These are phyloP conservation scores for Cygnus buccinator DNA, from an alignment of 2,113 vertebrate genomes.

Conservation along the genomic window DNA sequence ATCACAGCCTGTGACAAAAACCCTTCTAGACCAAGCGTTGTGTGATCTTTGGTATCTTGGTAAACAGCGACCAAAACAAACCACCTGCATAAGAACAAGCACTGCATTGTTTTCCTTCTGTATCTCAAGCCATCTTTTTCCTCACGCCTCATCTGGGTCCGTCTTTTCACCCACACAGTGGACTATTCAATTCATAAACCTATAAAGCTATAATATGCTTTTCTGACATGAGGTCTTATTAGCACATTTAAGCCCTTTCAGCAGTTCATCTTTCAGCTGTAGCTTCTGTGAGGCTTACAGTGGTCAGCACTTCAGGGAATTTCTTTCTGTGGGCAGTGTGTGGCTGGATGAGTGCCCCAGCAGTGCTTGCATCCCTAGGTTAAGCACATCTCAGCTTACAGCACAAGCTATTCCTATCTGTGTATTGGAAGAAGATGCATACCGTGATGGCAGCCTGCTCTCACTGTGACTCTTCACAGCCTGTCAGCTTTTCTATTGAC, in stretches of 20 bases:
- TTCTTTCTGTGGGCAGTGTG: neutral
- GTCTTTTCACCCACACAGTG: neutral
- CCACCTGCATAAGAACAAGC: neutral
- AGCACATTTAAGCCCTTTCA: neutral
- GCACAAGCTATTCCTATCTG: conserved; percentile 31
- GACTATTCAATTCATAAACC: neutral
- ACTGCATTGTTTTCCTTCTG: neutral
- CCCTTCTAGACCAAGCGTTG: neutral
- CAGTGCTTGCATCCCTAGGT: neutral
- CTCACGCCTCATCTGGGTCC: neutral
- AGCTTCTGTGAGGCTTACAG: neutral
- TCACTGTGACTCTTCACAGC: conserved; percentile 61
- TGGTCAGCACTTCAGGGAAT: neutral
- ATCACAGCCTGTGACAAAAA: neutral
- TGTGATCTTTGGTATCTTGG: neutral
- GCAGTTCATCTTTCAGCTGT: neutral
- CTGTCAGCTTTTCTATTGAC: conserved; percentile 66
- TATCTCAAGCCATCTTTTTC: neutral
- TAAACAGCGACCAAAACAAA: neutral
- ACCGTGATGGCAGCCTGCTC: conserved; percentile 50
- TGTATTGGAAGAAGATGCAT: conserved; percentile 37
- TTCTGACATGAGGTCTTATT: neutral
- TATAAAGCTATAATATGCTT: neutral
- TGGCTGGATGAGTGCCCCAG: neutral
- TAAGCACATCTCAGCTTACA: conserved; percentile 17